These are phyloP conservation scores for Heteropelma amictum DNA, from an alignment of 2,888 invertebrate species.

Conservation along the genomic window DNA sequence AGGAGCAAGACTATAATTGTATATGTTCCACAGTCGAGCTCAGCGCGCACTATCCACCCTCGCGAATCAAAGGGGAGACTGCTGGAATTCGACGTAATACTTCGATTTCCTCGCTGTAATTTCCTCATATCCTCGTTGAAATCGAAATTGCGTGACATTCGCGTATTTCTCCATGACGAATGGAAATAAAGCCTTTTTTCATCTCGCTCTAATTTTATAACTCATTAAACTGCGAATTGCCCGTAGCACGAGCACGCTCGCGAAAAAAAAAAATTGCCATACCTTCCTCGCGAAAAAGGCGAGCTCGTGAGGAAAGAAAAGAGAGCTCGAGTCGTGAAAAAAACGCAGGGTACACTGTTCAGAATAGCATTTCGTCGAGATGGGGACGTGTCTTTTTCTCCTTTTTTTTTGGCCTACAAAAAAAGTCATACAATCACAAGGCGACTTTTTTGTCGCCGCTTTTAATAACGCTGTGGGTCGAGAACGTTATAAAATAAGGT, in stretches of 20 bases:
- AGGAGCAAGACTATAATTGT: background rate
- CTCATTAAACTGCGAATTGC: no score
- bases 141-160: conserved; percentile 12
- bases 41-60: background rate
- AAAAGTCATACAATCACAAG: background rate
- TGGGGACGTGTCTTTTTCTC: no score
- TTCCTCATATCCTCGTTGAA: background rate
- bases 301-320: no score
- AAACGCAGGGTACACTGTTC: no score
- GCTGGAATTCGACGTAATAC: conserved; percentile 10
- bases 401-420: background rate
- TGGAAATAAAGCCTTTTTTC: background rate
- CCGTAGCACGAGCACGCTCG: no score
- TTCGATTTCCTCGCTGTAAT: conserved; percentile 13
- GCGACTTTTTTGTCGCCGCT: background rate
- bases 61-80: conserved; percentile 1
- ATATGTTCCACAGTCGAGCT: conserved; percentile 3
- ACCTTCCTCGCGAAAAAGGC: no score
- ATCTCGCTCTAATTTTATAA: background rate
- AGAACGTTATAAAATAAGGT: conserved; percentile 26
- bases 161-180: background rate
- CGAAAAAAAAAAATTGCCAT: no score
- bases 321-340: no score
- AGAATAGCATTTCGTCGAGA: no score
- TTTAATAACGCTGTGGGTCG: conserved; percentile 29